Percentiles rank a stretch among this genome's conserved stretches.
Conservation (phyloP, 2,797 vertebrate genomes). For the Pipistrellus pygmaeus region DNA sequence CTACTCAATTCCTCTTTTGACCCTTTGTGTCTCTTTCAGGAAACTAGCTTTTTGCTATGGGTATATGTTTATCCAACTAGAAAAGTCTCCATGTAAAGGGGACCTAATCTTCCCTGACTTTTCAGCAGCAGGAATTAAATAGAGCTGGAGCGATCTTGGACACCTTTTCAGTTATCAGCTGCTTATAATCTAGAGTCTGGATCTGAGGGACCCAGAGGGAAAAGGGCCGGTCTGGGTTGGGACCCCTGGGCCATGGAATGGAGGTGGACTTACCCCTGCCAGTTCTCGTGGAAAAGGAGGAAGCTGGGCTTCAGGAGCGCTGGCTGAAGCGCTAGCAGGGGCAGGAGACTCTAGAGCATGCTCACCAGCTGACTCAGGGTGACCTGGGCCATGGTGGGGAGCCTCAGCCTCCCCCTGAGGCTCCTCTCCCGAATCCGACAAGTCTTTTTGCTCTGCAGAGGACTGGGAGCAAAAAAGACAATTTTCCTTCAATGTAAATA, state of each 20-base stretch:
- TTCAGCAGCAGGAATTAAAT: neutral
- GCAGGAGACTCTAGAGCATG: conserved; percentile 82
- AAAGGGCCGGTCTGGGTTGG: neutral
- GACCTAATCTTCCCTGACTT: neutral
- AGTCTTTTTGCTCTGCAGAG: conserved; percentile 88
- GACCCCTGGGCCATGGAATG: conserved; percentile 69
- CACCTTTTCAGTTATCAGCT: neutral
- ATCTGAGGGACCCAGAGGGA: neutral
- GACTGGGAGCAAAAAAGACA: conserved; percentile 90
- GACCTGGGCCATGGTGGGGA: conserved; percentile 82
- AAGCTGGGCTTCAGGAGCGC: conserved; percentile 85
- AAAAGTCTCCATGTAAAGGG: neutral
- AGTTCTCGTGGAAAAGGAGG: conserved; percentile 84
- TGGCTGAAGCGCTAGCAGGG: conserved; percentile 84
- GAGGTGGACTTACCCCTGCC: conserved; percentile 87
- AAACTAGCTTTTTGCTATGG: neutral
- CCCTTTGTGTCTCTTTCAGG: neutral
- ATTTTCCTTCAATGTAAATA: conserved; percentile 86
- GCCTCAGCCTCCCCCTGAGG: conserved; percentile 86
- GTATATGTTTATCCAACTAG: neutral
- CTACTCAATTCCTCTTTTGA: neutral
- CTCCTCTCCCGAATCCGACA: conserved; percentile 87
- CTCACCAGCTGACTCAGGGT: conserved; percentile 84
- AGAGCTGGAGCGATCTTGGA: neutral
- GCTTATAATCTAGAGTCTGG: neutral